A percentile compares a stretch with the other conserved stretches of the same genome.
Evolutionary conservation across 2,797 vertebrate species (phyloP).

Genomic region (Ctenopoma kingsleyae): DNA sequence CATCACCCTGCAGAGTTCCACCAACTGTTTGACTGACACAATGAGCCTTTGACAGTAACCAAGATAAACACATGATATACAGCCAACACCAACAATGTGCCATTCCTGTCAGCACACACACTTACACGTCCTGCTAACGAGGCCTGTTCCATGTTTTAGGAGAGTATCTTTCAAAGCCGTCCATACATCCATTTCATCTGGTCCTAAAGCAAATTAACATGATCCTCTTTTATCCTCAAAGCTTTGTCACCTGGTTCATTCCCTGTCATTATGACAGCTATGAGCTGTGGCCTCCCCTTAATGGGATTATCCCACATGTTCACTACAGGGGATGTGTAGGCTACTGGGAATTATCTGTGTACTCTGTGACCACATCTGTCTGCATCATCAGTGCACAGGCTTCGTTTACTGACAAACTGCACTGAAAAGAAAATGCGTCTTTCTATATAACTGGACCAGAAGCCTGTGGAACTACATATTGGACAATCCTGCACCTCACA

Average conservation of each 20-base stretch:
- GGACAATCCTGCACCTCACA: background rate
- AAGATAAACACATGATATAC: constrained; percentile 36
- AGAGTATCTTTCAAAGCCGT: constrained; percentile 33
- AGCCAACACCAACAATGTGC: background rate
- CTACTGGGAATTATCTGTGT: constrained; percentile 41
- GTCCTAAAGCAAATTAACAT: constrained; percentile 61
- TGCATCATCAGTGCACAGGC: constrained; percentile 23
- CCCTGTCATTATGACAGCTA: constrained; percentile 52
- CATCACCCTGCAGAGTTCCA: constrained; percentile 49
- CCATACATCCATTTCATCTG: constrained; percentile 32
- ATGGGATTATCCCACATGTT: constrained; percentile 73
- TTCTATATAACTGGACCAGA: constrained; percentile 2
- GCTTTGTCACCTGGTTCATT: constrained; percentile 66
- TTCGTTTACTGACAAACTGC: constrained; percentile 6
- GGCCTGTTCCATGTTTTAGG: constrained; percentile 45
- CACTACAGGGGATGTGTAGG: constrained; percentile 53
- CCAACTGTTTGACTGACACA: constrained; percentile 70
- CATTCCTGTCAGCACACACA: constrained; percentile 17
- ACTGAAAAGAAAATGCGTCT: background rate
- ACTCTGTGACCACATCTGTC: constrained; percentile 53
- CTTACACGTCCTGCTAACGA: constrained; percentile 34
- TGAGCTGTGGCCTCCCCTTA: constrained; percentile 54
- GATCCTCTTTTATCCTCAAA: constrained; percentile 62
- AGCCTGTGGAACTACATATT: background rate
- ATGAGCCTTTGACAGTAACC: constrained; percentile 43